Conservation (phyloP, 2,797 vertebrate genomes). For the Morelia viridis region DNA sequence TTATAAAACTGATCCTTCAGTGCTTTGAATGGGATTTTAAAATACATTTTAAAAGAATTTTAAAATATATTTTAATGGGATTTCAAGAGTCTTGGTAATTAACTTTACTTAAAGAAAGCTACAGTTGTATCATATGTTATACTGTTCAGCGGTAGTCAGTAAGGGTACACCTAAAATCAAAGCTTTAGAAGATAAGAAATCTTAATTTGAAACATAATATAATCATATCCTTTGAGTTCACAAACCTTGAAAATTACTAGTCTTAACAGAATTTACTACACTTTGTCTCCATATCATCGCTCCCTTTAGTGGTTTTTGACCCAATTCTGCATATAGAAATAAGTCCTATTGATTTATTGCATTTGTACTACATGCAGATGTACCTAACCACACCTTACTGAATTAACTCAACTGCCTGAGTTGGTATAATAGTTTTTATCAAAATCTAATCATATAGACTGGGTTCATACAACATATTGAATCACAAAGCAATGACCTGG, state of each 20-base stretch:
- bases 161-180: background rate
- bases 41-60: background rate
- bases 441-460: background rate
- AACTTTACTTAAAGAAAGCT: background rate
- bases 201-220: background rate
- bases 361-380: background rate
- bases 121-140: background rate
- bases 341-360: background rate
- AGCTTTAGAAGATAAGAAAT: background rate
- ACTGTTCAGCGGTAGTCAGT: background rate
- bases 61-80: background rate
- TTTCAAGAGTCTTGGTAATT: background rate
- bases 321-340: background rate
- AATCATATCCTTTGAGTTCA: background rate
- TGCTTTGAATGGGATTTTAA: background rate
- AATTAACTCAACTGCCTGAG: background rate
- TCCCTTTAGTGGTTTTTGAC: background rate
- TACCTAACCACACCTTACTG: background rate
- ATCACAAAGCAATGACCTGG: background rate
- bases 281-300: too few relatives aligned
- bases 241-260: background rate
- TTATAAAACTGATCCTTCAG: background rate
- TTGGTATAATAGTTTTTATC: background rate
- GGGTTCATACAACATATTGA: background rate
- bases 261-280: background rate